phyloP scores from a whole-genome alignment of 2,888 invertebrate species.

The Lumbricus terrestris region DNA sequence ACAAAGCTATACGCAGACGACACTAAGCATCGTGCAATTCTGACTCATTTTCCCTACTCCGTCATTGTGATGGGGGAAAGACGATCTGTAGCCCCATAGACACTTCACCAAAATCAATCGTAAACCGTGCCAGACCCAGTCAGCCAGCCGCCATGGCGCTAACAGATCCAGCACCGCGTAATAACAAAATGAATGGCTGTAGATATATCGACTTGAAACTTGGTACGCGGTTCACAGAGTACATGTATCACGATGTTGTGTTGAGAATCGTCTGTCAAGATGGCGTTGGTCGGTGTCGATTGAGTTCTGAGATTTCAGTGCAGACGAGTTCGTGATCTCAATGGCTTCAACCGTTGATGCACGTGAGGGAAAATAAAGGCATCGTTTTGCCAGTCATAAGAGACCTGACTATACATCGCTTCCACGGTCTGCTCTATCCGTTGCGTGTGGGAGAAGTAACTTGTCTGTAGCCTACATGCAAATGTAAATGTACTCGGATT shows the following conservation, averaged over 20 bases:
- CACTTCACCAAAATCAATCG: neutral
- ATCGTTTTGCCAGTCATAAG: neutral
- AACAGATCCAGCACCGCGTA: neutral
- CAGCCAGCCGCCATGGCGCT: neutral
- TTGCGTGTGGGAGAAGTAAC: neutral
- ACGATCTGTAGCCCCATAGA: neutral
- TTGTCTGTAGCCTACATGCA: no score
- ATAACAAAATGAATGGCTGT: no score
- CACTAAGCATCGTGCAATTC: neutral
- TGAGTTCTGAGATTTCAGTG: neutral
- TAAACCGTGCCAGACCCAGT: neutral
- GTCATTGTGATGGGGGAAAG: neutral
- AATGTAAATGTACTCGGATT: no score
- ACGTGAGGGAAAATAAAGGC: neutral
- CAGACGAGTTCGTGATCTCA: neutral
- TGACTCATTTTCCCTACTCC: neutral
- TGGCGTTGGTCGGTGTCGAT: neutral
- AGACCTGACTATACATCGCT: neutral
- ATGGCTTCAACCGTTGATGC: neutral
- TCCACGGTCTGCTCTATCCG: neutral
- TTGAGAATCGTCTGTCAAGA: neutral
- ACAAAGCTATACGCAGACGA: neutral
- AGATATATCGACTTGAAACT: slow-evolving; percentile 3
- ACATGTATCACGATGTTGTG: neutral
- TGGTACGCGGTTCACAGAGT: neutral